A percentile compares a stretch with the other conserved stretches of the same genome.
Evolutionary conservation across 2,113 vertebrate genomes (phyloP).

Genomic region (Planiliza haematocheilus): DNA sequence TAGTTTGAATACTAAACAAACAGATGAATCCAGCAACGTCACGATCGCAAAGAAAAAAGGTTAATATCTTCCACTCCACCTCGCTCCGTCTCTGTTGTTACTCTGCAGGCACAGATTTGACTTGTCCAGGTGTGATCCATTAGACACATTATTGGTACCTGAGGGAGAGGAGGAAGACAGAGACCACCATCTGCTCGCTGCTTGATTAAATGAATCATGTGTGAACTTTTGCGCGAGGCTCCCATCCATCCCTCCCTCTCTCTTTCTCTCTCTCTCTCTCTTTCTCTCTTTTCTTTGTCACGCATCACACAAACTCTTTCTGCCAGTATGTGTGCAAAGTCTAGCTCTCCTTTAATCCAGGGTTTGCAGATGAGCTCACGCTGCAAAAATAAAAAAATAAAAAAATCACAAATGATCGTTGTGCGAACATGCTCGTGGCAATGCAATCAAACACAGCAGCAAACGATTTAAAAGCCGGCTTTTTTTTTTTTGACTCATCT

Average conservation of each 20-base stretch:
- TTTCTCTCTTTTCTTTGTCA: neutral
- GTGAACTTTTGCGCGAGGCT: slow-evolving; percentile 25
- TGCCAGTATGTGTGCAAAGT: slow-evolving; percentile 10
- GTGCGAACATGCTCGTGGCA: neutral
- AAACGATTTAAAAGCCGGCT: slow-evolving; percentile 10
- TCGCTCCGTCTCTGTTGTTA: neutral
- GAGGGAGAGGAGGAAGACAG: slow-evolving; percentile 6
- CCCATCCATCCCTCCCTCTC: no score
- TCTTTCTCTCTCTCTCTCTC: neutral
- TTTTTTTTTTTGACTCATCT: slow-evolving; percentile 21
- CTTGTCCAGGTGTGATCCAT: slow-evolving; percentile 45
- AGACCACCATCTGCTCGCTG: slow-evolving; percentile 52
- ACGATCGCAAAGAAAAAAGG: neutral
- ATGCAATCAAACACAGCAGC: slow-evolving; percentile 2
- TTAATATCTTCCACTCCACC: neutral
- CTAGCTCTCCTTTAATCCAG: neutral
- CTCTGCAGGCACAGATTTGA: slow-evolving; percentile 1
- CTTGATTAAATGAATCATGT: slow-evolving; percentile 61
- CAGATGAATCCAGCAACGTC: neutral
- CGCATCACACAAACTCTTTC: neutral
- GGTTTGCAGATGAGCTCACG: slow-evolving; percentile 31
- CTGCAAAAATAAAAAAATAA: neutral
- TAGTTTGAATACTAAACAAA: neutral
- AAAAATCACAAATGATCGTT: slow-evolving; percentile 27
- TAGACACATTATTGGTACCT: slow-evolving; percentile 31